Evolutionary conservation across 2,888 invertebrate genomes (phyloP), one percentile per base, ranked within the genome.

Genomic region (Aphrophora alni): DNA sequence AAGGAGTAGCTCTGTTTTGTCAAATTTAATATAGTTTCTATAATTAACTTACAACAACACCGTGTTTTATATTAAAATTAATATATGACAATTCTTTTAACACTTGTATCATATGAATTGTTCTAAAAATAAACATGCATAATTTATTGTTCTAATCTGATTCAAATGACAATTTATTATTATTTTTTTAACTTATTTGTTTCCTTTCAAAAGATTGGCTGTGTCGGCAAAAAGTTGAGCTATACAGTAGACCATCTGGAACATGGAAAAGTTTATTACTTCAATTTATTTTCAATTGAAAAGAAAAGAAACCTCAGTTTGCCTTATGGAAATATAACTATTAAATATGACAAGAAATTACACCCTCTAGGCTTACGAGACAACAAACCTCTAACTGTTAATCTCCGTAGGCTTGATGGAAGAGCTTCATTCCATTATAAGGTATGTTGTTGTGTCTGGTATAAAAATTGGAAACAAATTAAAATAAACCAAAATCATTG

Each of bases 391-490:
- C 87, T 87, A 0, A 89, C 89, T 81, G 89, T 90, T 1, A 90
- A 90, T 86, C 88, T 92, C 74, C 89, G 88, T 5, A 89, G 89
- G 33, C 86, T 90, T 78, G 90, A 90, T 83, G 91, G 91, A 27
- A 89, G 89, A 75, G 90, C 90, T 24, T 89, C 90, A 51, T 91
- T 91, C 84, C 89, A 90, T 85, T 91, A 89, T 85, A 92, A 91
- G 89, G 91, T 91, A 87, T 25, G 33, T 27, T 68, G 7, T 21
- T 44, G 8, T 44, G 2, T 44, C n/a, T n/a, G n/a, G n/a, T n/a
- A n/a, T n/a, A n/a, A n/a, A n/a, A n/a, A n/a, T n/a, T n/a, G n/a
- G n/a, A n/a, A n/a, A n/a, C n/a, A n/a, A n/a, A n/a, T n/a, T n/a
- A n/a, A n/a, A n/a, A n/a, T n/a, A n/a, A n/a, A n/a, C n/a, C n/a